These are phyloP conservation scores for Nesometra sesokonis DNA, from an alignment of 35 echinoderm and acorn worm species.

Conservation along the genomic window DNA sequence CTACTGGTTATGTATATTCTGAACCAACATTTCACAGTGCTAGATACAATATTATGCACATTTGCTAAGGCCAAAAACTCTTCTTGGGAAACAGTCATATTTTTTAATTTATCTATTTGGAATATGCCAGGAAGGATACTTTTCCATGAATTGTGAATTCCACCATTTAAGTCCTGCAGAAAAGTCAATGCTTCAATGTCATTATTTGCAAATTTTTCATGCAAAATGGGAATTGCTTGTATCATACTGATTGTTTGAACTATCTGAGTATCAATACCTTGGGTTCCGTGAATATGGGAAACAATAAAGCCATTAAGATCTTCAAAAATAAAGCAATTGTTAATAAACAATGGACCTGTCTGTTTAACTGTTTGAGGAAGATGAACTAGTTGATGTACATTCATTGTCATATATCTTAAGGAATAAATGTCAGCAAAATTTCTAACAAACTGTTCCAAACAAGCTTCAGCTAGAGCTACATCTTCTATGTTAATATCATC, in stretches of 20 bases:
- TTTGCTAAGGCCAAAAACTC: background rate
- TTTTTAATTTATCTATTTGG: slow-evolving; percentile 13
- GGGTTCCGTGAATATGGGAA: slow-evolving; percentile 27
- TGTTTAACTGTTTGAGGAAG: slow-evolving; percentile 16
- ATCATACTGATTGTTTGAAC: slow-evolving; percentile 11
- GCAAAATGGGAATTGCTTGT: slow-evolving; percentile 5
- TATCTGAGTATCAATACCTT: slow-evolving; percentile 32
- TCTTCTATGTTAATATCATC: slow-evolving; percentile 14
- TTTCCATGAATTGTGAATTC: slow-evolving; percentile 24
- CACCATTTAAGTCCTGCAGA: background rate
- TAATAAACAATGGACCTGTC: slow-evolving; percentile 34
- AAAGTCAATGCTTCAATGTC: background rate
- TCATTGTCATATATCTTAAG: slow-evolving; percentile 17
- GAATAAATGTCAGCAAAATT: slow-evolving; percentile 14
- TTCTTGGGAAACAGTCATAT: background rate
- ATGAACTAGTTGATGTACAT: slow-evolving; percentile 43
- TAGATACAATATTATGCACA: background rate
- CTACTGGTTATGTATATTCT: background rate
- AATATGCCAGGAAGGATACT: slow-evolving; percentile 5
- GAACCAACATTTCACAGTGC: background rate
- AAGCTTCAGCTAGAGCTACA: slow-evolving; percentile 22
- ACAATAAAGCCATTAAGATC: slow-evolving; percentile 44
- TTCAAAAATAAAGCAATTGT: slow-evolving; percentile 44
- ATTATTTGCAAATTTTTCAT: slow-evolving; percentile 3
- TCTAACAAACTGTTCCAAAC: slow-evolving; percentile 18